Percentiles rank a stretch among this genome's conserved stretches.
Conservation (phyloP, 1,140 invertebrate species). For the Formica selysi region DNA sequence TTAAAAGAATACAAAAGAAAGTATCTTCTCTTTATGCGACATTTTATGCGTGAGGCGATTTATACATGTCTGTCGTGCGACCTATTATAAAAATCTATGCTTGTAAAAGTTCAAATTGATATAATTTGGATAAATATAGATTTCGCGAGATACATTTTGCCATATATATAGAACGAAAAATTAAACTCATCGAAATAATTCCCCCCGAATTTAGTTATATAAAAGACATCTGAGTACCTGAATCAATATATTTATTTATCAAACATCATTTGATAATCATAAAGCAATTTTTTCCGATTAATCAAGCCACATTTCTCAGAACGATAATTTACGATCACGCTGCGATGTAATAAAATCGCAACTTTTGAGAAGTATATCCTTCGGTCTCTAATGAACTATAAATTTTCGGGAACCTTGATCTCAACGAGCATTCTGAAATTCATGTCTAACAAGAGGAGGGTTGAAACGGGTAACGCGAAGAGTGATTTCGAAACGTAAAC, state of each 20-base stretch:
- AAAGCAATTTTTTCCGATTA: not conserved
- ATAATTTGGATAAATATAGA: constrained; percentile 9
- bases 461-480: constrained; percentile 9
- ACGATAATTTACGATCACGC: not conserved
- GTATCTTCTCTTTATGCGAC: not conserved
- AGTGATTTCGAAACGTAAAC: constrained; percentile 48
- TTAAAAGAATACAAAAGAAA: not conserved
- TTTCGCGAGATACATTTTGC: not conserved
- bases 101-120: not conserved
- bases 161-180: not conserved
- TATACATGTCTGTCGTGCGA: not conserved
- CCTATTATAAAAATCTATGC: not conserved
- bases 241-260: constrained; percentile 7
- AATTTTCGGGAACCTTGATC: constrained; percentile 27
- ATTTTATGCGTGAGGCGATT: constrained; percentile 19
- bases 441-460: not conserved
- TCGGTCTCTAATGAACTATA: not conserved
- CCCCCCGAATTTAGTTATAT: not conserved
- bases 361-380: not conserved
- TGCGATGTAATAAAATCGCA: not conserved
- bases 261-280: not conserved
- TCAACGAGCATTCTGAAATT: not conserved
- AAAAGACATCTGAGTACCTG: not conserved
- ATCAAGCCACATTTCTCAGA: constrained; percentile 1
- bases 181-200: not conserved